A percentile compares a stretch with the other conserved stretches of the same genome.
phyloP scores from a whole-genome alignment of 2,113 vertebrate genomes.

The Engraulis encrasicolus region DNA sequence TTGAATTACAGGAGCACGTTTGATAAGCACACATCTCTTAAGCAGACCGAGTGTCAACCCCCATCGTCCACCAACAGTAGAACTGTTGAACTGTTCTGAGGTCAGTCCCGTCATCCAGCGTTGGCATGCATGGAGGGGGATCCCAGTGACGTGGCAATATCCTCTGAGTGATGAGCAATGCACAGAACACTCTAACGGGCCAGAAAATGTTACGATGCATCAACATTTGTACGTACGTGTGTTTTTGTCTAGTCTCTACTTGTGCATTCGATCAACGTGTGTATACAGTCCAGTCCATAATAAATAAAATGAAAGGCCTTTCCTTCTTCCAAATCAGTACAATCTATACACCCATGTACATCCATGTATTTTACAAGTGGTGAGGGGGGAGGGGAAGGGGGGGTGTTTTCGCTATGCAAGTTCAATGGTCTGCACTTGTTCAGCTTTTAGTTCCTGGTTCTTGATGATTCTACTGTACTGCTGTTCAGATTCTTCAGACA shows the following conservation, averaged over 20 bases:
- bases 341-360: not conserved
- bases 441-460: not conserved
- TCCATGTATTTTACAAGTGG: not conserved
- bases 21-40: too few relatives aligned
- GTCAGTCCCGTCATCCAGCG: not conserved
- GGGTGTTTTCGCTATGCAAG: not conserved
- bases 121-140: conserved; percentile 12
- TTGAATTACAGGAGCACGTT: too few relatives aligned
- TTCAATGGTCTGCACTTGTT: not conserved
- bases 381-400: not conserved
- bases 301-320: not conserved
- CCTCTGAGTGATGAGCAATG: not conserved
- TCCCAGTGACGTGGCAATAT: not conserved
- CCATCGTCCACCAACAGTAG: too few relatives aligned
- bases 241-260: too few relatives aligned
- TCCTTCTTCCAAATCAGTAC: not conserved
- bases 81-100: too few relatives aligned
- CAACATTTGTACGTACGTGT: not conserved
- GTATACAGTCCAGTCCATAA: not conserved
- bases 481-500: not conserved
- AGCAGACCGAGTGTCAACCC: too few relatives aligned
- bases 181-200: not conserved
- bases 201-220: conserved; percentile 18
- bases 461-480: not conserved
- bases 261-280: not conserved